Percentiles rank a stretch among this genome's conserved stretches.
Conservation (phyloP, 35 echinoderm and acorn worm species). For the Stichopus chloronotus region DNA sequence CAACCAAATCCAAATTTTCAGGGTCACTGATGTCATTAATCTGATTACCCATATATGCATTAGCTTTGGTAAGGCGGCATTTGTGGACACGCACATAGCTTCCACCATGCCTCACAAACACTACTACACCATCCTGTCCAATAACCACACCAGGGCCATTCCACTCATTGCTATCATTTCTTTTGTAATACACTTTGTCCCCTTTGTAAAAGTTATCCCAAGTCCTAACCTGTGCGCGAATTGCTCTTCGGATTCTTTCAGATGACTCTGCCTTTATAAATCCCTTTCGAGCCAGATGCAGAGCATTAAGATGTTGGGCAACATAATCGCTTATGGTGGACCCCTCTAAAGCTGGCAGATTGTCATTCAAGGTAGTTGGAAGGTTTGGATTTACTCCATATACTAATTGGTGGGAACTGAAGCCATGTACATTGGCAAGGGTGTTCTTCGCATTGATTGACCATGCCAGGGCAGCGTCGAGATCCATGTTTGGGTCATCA, state of each 20-base stretch:
- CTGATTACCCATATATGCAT: no score
- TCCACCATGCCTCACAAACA: no score
- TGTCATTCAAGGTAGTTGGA: no score
- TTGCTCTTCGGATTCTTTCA: conserved; percentile 10
- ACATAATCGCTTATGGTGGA: neutral
- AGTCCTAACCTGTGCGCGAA: neutral
- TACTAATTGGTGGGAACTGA: conserved; percentile 14
- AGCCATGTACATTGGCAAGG: conserved; percentile 22
- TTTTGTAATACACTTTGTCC: no score
- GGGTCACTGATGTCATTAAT: neutral
- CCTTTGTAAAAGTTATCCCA: no score
- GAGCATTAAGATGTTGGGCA: neutral
- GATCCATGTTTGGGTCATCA: no score
- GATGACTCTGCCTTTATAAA: neutral
- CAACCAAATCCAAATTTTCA: neutral
- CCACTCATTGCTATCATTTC: conserved; percentile 37
- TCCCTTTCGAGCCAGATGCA: neutral
- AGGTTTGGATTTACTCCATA: conserved; percentile 11
- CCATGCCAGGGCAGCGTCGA: conserved; percentile 11
- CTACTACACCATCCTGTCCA: conserved; percentile 54
- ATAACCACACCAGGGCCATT: conserved; percentile 37
- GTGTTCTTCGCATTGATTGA: conserved; percentile 32
- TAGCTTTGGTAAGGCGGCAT: no score
- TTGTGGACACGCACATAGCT: no score
- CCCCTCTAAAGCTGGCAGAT: conserved; percentile 43